Conservation (phyloP, 1,140 invertebrate species). For the Saccostrea cuccullata region DNA sequence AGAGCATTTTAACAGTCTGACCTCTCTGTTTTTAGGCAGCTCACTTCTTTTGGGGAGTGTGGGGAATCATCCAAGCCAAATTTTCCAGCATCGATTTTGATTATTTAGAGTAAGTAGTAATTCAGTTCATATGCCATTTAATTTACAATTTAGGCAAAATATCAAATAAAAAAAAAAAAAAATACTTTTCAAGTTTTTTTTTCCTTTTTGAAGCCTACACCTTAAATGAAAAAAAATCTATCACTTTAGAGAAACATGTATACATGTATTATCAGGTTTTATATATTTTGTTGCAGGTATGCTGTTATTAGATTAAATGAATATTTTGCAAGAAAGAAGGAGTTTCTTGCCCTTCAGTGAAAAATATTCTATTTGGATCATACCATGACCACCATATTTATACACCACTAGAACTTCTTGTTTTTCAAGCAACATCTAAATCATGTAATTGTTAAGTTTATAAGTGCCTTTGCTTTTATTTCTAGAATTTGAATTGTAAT, state of each 20-base stretch:
- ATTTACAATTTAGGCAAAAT: background rate
- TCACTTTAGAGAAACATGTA: too few relatives aligned
- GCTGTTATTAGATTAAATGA: conserved; percentile 2
- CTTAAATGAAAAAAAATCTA: too few relatives aligned
- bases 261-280: background rate
- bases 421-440: too few relatives aligned
- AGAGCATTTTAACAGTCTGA: too few relatives aligned
- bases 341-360: background rate
- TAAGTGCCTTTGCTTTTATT: too few relatives aligned
- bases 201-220: too few relatives aligned
- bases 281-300: background rate
- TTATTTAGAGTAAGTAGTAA: conserved; percentile 87
- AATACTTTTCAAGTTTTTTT: too few relatives aligned
- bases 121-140: background rate
- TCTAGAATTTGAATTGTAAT: too few relatives aligned
- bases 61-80: conserved; percentile 94
- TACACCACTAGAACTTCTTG: too few relatives aligned
- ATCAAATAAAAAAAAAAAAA: too few relatives aligned
- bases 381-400: too few relatives aligned
- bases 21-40: conserved; percentile 61
- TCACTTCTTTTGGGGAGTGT: conserved; percentile 93
- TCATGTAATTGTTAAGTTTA: too few relatives aligned
- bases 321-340: background rate
- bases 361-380: background rate
- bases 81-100: conserved; percentile 96